Evolutionary conservation across 2,888 invertebrate species (phyloP), one percentile per base, ranked within the genome.

Genomic region (Perithous albicinctus): DNA sequence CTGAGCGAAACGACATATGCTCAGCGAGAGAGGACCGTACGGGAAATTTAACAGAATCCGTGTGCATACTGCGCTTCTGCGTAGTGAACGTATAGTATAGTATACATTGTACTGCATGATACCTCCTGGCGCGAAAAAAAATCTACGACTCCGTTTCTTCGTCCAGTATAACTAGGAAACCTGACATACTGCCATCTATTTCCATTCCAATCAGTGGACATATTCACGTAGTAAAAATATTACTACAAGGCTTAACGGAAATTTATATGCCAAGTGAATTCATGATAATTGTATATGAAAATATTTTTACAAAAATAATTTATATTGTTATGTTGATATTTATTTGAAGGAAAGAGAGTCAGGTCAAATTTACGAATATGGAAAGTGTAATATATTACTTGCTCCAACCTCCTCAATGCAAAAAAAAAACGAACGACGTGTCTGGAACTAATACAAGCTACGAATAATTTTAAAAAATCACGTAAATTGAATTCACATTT

Each of bases 41-140:
- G 83, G 83, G 83, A 84, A 84, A 78, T 79, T 76, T 81, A 84
- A 84, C 81, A 84, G 83, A 84, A 84, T 81, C 78, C 10, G 46
- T 38, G 38, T 35, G 69, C 48, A 54, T 26, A 38, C 15, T 32
- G 38, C 48, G 23, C 43, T n/a, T 43, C 63, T 32, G 20, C 32
- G 35, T 8, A 59, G 12, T 15, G 15, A 61, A n/a, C 35, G 63
- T 38, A 20, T 2, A 41, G 15, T 38, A 23, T 20, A 38, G 8
- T 29, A n/a, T n/a, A n/a, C n/a, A 23, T 43, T 26, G 18, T 56
- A 35, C 20, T 32, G 10, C 4, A 43, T 72, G 72, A 59, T 72
- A 46, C 43, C 43, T 59, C 59, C 59, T 29, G 72, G 56, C 59
- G 59, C 18, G 59, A 43, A 18, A 41, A 70, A 26, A 29, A n/a